Evolutionary conservation across 1,140 invertebrate genomes (phyloP), one percentile per base, ranked within the genome.

Genomic region (Anastrepha ludens): DNA sequence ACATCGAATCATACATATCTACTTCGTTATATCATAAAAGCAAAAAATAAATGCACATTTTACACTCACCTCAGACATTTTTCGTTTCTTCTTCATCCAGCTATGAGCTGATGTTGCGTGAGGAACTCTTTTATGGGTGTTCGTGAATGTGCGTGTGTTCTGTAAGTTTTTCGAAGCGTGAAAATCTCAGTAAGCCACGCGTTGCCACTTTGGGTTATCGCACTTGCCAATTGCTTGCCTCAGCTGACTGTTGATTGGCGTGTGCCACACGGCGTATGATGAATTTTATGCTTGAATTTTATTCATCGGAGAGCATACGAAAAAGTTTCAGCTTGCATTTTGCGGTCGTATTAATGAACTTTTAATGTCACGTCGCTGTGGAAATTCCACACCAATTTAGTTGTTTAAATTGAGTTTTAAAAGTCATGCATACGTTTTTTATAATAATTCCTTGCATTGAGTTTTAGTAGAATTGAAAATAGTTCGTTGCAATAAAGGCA

Each of bases 51-150:
- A 55, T 11, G 6, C 6, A 55, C 50, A 8, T 55, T 55, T 55
- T 55, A 11, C 67, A 81, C 50, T 81, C 29, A 81, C 74, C 74
- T 81, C 74, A 81, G 74, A 81, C 74, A 81, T 81, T 81, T 81
- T 81, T 50, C 47, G 74, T 55, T 58, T 81, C 74, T 58, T 81
- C 29, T 41, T n/a, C 74, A 55, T 81, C 15, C 74, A 81, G 74
- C 47, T 81, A 17, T 62, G 4, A 1, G 60, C n/a, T 9, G 9
- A 17, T 39, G 47, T 29, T 50, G n/a, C 55, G 8, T 81, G 20
- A 55, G 74, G 15, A 55, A 29, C 74, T 81, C 74, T 81, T 81
- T 70, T 78, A 11, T 78, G 41, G 41, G 29, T 70, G 65, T 13
- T 17, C 15, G 4, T 17, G 65, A 39, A 39, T 3, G 65, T 17